Conservation (phyloP, 92 coral and sea anemone genomes). For the Hydrozoanthus gracilis region DNA sequence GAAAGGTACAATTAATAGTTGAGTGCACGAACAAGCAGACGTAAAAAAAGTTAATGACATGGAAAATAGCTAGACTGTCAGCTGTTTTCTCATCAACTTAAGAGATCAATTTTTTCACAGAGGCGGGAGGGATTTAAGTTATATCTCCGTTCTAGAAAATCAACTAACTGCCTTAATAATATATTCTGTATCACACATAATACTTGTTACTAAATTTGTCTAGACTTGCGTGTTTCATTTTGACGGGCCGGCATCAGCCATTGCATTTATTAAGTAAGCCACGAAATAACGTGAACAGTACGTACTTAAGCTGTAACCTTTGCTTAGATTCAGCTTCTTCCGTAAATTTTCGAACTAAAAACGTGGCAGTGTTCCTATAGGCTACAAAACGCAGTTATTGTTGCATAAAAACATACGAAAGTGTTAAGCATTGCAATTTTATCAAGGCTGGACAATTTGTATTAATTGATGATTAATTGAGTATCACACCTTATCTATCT, state of each 20-base stretch:
- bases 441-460: constrained; percentile 43
- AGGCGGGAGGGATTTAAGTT: not conserved
- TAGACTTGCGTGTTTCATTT: not conserved
- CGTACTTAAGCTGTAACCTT: not conserved
- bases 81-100: not conserved
- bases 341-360: not conserved
- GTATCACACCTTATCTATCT: constrained; percentile 43
- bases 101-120: not conserved
- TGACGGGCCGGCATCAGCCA: not conserved
- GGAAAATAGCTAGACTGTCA: not conserved
- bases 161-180: not conserved
- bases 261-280: not conserved
- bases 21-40: not conserved
- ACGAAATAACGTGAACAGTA: not conserved
- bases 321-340: not conserved
- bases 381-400: too few relatives aligned
- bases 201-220: constrained; percentile 10
- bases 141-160: too few relatives aligned
- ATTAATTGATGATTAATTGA: constrained; percentile 91
- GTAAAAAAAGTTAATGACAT: constrained; percentile 2
- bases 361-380: not conserved
- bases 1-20: not conserved
- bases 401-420: not conserved
- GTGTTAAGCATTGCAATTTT: constrained; percentile 10
- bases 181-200: too few relatives aligned